These are phyloP conservation scores for Mellilla xanthometata DNA, from an alignment of 2,888 invertebrate genomes.

Conservation along the genomic window DNA sequence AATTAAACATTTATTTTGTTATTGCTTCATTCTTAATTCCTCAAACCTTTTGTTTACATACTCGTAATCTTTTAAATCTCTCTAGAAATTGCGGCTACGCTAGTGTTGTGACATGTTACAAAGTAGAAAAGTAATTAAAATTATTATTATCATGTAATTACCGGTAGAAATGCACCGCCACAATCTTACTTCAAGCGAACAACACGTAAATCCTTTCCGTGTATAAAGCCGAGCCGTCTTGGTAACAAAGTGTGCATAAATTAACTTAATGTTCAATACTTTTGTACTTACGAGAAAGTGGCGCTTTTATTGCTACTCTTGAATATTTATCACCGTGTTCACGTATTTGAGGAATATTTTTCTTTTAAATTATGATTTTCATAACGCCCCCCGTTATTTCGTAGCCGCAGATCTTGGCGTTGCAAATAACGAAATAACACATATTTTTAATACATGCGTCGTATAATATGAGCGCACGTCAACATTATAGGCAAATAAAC, in stretches of 20 bases:
- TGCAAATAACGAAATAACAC: conserved; percentile 18
- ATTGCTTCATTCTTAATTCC: no score
- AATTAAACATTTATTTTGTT: no score
- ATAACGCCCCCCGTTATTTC: conserved; percentile 33
- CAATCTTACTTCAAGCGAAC: conserved; percentile 52
- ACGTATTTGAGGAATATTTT: conserved; percentile 55
- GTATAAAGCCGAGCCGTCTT: conserved; percentile 54
- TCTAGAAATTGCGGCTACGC: no score
- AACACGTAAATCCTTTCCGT: conserved; percentile 64
- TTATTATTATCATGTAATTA: not conserved
- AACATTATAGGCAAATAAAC: conserved; percentile 43
- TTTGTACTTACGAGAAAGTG: conserved; percentile 76
- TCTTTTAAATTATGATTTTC: conserved; percentile 39
- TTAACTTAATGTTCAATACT: conserved; percentile 79
- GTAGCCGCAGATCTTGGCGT: conserved; percentile 7
- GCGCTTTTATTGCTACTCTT: conserved; percentile 70
- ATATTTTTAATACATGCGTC: conserved; percentile 19
- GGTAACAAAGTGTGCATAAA: conserved; percentile 78
- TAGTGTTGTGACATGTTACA: no score
- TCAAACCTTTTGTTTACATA: no score
- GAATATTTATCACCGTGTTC: conserved; percentile 72
- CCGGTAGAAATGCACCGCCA: conserved; percentile 29
- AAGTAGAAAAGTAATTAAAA: no score
- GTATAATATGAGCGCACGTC: conserved; percentile 29
- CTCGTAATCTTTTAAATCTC: no score